Evolutionary conservation across 2,113 vertebrate genomes (phyloP).

Genomic region (Phrynosoma platyrhinos): DNA sequence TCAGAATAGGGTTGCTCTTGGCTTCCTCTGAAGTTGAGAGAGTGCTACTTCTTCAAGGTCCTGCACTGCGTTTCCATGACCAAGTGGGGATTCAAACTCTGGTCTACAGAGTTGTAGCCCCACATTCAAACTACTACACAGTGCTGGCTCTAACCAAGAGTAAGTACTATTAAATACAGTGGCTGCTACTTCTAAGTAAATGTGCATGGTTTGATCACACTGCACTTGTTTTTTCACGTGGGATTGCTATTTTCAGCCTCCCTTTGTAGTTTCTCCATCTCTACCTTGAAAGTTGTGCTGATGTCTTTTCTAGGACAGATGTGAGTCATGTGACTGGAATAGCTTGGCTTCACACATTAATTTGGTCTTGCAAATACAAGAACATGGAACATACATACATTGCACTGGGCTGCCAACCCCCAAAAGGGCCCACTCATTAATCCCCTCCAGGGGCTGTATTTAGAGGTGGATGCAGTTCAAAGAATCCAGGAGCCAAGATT

Average conservation of each 20-base stretch:
- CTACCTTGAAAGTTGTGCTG: neutral
- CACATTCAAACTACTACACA: too few species aligned
- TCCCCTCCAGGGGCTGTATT: constrained; percentile 10
- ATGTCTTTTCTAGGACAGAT: neutral
- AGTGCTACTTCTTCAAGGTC: too few species aligned
- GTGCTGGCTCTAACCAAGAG: neutral
- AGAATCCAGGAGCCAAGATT: constrained; percentile 36
- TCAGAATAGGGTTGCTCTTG: too few species aligned
- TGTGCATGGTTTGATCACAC: neutral
- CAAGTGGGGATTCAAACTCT: too few species aligned
- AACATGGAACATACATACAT: neutral
- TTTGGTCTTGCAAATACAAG: fast-evolving
- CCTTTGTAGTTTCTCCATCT: neutral
- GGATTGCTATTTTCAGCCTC: fast-evolving
- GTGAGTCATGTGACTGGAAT: neutral
- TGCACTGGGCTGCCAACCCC: neutral
- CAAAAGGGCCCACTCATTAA: fast-evolving
- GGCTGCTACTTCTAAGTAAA: neutral
- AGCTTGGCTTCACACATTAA: neutral
- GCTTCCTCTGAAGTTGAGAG: too few species aligned
- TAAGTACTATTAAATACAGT: neutral
- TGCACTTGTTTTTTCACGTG: neutral
- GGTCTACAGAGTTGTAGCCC: too few species aligned
- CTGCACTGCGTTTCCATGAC: too few species aligned
- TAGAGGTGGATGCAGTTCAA: constrained; percentile 44